phyloP scores from a whole-genome alignment of 2,113 vertebrate genomes.

The Stomatorhinus ivindoensis region DNA sequence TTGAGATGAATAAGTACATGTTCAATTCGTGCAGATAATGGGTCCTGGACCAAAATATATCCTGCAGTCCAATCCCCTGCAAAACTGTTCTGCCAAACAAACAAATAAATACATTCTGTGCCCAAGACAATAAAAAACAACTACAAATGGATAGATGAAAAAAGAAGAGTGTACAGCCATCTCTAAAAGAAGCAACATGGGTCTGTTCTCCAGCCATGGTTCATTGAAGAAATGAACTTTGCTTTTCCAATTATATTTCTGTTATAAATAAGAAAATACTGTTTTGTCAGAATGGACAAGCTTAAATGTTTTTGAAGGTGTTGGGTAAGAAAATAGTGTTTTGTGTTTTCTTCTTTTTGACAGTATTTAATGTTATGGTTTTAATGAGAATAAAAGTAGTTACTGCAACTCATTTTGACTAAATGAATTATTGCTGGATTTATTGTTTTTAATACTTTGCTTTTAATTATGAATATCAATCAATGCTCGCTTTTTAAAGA shows the following conservation, averaged over 20 bases:
- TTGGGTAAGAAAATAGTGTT: not conserved
- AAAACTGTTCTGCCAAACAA: not conserved
- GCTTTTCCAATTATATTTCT: not conserved
- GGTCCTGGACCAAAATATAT: not conserved
- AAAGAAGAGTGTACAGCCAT: not conserved
- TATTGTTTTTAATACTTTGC: not conserved
- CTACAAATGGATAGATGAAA: not conserved
- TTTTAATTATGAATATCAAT: not conserved
- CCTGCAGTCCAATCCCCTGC: not conserved
- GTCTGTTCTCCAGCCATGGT: not conserved
- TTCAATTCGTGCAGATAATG: not conserved
- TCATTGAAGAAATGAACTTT: not conserved
- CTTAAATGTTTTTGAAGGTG: not conserved
- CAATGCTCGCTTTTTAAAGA: not conserved
- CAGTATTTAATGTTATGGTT: no score
- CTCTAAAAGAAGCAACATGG: not conserved
- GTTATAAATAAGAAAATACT: not conserved
- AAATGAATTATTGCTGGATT: not conserved
- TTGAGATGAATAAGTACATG: not conserved
- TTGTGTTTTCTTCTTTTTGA: no score
- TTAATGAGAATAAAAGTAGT: no score
- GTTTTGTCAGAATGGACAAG: not conserved
- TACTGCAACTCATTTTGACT: not conserved
- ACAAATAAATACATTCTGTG: not conserved
- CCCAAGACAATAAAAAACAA: not conserved